Conservation (phyloP, 2,113 vertebrate genomes). For the Poecilia latipinna region DNA sequence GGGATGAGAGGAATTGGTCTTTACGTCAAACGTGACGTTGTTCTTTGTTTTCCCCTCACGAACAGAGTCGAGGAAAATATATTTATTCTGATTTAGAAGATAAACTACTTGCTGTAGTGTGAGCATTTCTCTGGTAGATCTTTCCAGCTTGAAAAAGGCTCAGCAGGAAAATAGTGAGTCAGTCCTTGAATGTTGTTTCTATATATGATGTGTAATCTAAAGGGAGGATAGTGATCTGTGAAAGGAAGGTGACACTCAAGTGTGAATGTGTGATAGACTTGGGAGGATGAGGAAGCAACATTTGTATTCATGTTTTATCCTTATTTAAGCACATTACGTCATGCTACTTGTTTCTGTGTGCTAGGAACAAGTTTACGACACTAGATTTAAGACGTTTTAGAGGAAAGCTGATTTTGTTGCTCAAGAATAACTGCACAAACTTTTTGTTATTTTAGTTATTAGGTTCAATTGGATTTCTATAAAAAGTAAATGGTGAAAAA, state of each 20-base stretch:
- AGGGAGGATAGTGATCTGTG: neutral
- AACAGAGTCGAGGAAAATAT: no score
- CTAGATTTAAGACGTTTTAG: neutral
- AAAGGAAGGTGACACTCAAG: neutral
- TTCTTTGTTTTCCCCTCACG: no score
- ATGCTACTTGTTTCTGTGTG: neutral
- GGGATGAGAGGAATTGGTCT: no score
- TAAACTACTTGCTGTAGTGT: no score
- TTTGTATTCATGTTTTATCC: neutral
- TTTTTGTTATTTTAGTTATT: no score
- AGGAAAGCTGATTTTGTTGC: neutral
- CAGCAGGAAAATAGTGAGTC: conserved; percentile 7
- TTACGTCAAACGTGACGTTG: no score
- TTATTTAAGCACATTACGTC: neutral
- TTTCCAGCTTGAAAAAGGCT: neutral
- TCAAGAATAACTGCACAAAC: no score
- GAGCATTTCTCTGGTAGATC: neutral
- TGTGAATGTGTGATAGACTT: conserved; percentile 10
- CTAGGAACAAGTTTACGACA: neutral
- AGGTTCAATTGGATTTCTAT: no score
- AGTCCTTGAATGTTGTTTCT: neutral
- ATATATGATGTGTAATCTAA: neutral
- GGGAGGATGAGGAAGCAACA: neutral
- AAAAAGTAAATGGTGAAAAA: no score
- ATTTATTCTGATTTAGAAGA: no score